These are phyloP conservation scores for Nixonia krombeini DNA, from an alignment of 1,140 invertebrate species.

Conservation along the genomic window DNA sequence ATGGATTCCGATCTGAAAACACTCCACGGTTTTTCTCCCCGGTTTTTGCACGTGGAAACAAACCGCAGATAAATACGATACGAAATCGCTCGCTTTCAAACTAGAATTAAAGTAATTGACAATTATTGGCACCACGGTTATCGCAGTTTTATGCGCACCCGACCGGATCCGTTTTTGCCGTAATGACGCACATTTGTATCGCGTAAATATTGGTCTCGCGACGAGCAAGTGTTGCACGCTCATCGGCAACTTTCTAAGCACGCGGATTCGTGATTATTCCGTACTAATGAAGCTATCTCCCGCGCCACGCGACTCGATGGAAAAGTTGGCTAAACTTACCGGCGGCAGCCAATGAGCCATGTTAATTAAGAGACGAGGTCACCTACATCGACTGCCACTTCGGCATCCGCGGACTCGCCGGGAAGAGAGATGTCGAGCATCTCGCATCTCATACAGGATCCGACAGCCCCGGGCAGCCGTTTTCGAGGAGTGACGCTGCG, in stretches of 20 bases:
- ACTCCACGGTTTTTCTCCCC: too few relatives aligned
- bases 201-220: slow-evolving; percentile 17
- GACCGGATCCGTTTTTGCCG: too few relatives aligned
- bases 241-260: slow-evolving; percentile 59
- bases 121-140: too few relatives aligned
- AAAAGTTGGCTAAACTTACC: slow-evolving; percentile 61
- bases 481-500: slow-evolving; percentile 6
- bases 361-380: slow-evolving; percentile 65
- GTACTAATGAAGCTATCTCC: slow-evolving; percentile 64
- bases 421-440: slow-evolving; percentile 51
- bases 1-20: too few relatives aligned
- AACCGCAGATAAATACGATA: too few relatives aligned
- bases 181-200: slow-evolving; percentile 21
- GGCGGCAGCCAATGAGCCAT: slow-evolving; percentile 37
- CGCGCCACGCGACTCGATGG: slow-evolving; percentile 43
- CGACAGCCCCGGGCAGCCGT: background rate
- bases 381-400: slow-evolving; percentile 57
- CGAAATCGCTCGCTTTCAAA: too few relatives aligned
- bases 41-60: too few relatives aligned
- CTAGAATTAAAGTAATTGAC: too few relatives aligned
- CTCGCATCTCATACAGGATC: slow-evolving; percentile 32
- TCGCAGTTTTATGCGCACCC: too few relatives aligned
- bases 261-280: slow-evolving; percentile 55
- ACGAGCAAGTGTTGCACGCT: slow-evolving; percentile 46
- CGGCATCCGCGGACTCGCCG: slow-evolving; percentile 16